These are phyloP conservation scores for Setophaga petechia DNA, from an alignment of 2,113 vertebrate species.

Conservation along the genomic window DNA sequence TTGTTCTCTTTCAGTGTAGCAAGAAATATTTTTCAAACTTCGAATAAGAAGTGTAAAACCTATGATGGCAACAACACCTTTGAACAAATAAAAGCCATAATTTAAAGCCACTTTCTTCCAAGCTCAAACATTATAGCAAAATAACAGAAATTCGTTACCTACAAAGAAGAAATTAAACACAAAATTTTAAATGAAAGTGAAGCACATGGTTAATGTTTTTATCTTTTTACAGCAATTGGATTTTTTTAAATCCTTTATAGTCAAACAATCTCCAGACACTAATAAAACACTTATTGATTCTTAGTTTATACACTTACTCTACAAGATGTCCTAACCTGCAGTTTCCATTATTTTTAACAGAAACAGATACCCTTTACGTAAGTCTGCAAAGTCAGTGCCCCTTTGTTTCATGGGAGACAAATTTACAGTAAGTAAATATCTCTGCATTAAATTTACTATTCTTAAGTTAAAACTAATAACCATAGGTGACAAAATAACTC, in stretches of 20 bases:
- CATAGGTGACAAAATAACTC: conserved; percentile 58
- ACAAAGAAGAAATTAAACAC: conserved; percentile 61
- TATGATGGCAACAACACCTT: conserved; percentile 29
- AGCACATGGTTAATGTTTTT: conserved; percentile 58
- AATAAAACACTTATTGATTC: conserved; percentile 75
- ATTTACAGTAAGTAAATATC: conserved; percentile 64
- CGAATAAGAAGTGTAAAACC: conserved; percentile 68
- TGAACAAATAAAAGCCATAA: conserved; percentile 72
- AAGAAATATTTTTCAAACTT: conserved; percentile 73
- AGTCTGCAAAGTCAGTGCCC: conserved; percentile 1
- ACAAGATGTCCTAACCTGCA: conserved; percentile 39
- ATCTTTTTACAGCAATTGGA: conserved; percentile 66
- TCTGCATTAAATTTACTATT: conserved; percentile 63
- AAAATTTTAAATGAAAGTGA: conserved; percentile 57
- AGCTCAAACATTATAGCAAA: conserved; percentile 13
- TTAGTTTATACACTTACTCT: conserved; percentile 47
- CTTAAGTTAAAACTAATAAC: conserved; percentile 59
- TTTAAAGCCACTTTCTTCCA: conserved; percentile 60
- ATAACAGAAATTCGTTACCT: conserved; percentile 51
- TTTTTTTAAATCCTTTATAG: conserved; percentile 28
- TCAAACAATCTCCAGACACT: conserved; percentile 49
- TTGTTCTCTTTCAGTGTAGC: conserved; percentile 68
- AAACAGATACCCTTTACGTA: conserved; percentile 51
- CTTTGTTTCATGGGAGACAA: conserved; percentile 54
- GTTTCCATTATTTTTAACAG: conserved; percentile 27